Base-by-base conservation (phyloP, 2,113 vertebrate species). In the Alligator sinensis region DNA sequence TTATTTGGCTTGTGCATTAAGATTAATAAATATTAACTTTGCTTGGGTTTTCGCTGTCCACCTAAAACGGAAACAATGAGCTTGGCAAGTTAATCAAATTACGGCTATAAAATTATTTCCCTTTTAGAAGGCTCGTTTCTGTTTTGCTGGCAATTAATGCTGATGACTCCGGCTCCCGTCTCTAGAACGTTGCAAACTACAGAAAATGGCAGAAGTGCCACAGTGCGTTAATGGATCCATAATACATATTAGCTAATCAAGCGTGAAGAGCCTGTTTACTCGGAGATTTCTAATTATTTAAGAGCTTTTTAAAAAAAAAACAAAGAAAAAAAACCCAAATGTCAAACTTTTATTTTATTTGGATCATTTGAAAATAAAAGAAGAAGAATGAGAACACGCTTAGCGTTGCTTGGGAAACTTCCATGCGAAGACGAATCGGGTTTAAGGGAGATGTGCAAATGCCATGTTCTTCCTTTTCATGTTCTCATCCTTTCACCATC, bases 51-150 rank as follows among this genome's bases (percentile, higher is more conserved):
- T 92, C 94, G 92, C 92, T 95, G 92, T 92, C 90, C 88, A 93
- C 88, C 92, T 95, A 96, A 98, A 96, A 97, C 95, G 97, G 95
- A 96, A 97, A 97, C 97, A 97, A 95, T 92, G 63, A 97, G 83
- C 82, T 95, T 97, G 96, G 92, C 94, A 95, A 96, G 96, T 97
- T 98, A 98, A 98, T 98, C 96, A 97, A 94, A 98, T 98, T 98
- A 98, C 78, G 93, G 87, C 88, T 92, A 94, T 95, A 97, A 98
- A 98, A 97, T 97, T 9, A 97, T 98, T 97, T 96, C 92, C 93
- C 95, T 97, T 98, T 98, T 97, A 97, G 93, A 95, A 96, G 96
- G 94, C 97, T 98, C 92, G 38, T 96, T 96, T 97, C 94, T 97
- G 97, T 97, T 97, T 98, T 94, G 94, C 92, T 97, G 95, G 97